A percentile compares a stretch with the other conserved stretches of the same genome.
phyloP scores from a whole-genome alignment of 2,113 vertebrate genomes.

The Tichodroma muraria region DNA sequence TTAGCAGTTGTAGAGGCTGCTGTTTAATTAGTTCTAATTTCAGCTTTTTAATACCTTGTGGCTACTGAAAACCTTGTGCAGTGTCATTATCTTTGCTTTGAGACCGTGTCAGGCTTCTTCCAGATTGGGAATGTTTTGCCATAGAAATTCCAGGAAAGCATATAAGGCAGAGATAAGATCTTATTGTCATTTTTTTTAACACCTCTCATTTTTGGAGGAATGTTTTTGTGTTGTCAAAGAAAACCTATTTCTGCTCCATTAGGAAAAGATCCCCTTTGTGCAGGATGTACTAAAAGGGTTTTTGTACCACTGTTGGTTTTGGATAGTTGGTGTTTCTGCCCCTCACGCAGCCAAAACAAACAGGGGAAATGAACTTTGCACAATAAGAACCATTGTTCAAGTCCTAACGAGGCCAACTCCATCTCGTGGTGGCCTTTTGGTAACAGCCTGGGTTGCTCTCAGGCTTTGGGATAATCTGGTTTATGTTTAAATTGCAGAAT shows the following conservation, averaged over 20 bases:
- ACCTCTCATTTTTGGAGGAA: background rate
- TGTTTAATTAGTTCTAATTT: background rate
- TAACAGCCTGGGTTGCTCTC: background rate
- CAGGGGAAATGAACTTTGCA: slow-evolving; percentile 46
- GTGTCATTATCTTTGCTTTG: background rate
- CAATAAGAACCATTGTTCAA: slow-evolving; percentile 45
- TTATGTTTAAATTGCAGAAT: slow-evolving; percentile 62
- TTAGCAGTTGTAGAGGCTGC: background rate
- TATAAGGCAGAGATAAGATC: background rate
- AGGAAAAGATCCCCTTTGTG: slow-evolving; percentile 44
- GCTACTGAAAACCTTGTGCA: background rate
- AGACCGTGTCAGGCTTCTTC: background rate
- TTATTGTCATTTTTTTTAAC: background rate
- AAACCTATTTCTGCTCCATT: background rate
- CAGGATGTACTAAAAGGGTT: slow-evolving; percentile 28
- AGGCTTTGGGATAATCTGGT: slow-evolving; percentile 11
- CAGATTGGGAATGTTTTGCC: background rate
- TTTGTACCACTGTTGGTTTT: slow-evolving; percentile 49
- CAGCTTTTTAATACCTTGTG: background rate
- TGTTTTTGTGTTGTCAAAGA: background rate
- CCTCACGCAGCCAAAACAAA: slow-evolving; percentile 40
- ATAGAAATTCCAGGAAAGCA: background rate
- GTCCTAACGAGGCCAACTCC: slow-evolving; percentile 1
- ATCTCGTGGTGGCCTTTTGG: slow-evolving; percentile 36
- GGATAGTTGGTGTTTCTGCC: slow-evolving; percentile 23